Conservation (phyloP, 1,140 invertebrate genomes). For the Drosophila quadrilineata region DNA sequence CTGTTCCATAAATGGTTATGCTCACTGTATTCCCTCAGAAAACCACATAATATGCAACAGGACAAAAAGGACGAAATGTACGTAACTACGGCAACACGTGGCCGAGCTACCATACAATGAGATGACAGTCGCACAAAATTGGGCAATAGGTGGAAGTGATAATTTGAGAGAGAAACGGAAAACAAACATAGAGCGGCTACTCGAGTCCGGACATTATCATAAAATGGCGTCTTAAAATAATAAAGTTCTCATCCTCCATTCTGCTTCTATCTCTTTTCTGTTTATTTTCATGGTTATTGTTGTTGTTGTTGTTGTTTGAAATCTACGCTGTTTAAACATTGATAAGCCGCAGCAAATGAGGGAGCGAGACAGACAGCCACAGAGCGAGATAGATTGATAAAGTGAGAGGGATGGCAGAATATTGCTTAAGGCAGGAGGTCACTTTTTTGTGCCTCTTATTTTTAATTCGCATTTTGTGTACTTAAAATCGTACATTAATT, state of each 20-base stretch:
- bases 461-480: constrained; percentile 51
- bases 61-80: too few species aligned
- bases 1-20: too few species aligned
- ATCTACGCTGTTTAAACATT: constrained; percentile 65
- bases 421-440: constrained; percentile 38
- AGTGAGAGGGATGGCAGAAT: too few species aligned
- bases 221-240: constrained; percentile 45
- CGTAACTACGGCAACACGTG: too few species aligned
- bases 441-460: constrained; percentile 61
- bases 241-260: constrained; percentile 25
- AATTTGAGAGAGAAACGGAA: too few species aligned
- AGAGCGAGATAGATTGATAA: background rate
- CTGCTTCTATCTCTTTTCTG: background rate
- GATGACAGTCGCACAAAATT: too few species aligned
- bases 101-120: too few species aligned
- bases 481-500: constrained; percentile 52
- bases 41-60: too few species aligned
- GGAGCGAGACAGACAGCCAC: background rate
- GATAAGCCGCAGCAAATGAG: constrained; percentile 46
- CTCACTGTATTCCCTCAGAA: too few species aligned
- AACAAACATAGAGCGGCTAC: too few species aligned
- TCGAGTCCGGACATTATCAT: constrained; percentile 44
- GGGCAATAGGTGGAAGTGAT: too few species aligned
- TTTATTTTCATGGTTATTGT: background rate
- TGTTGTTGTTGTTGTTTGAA: constrained; percentile 8